phyloP scores from a whole-genome alignment of 2,888 invertebrate genomes.

The Platycheirus rosarum region DNA sequence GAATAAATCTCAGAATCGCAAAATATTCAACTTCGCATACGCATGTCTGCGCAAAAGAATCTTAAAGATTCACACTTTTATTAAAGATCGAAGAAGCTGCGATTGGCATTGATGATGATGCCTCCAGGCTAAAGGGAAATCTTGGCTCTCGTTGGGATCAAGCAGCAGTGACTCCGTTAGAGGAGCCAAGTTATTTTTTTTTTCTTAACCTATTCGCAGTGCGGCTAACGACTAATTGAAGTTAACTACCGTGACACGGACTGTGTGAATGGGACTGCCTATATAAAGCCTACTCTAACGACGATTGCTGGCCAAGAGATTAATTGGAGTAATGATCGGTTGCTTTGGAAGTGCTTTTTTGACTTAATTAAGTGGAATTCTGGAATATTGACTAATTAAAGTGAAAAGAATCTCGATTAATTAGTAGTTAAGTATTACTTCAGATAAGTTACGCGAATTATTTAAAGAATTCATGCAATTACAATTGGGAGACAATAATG shows the following conservation, averaged over 20 bases:
- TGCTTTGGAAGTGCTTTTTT: conserved; percentile 26
- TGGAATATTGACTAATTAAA: conserved; percentile 36
- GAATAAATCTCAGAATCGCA: conserved; percentile 33
- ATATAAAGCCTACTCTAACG: background rate
- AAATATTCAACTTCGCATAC: conserved; percentile 11
- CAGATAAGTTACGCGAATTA: too few species aligned
- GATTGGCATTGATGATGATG: conserved; percentile 20
- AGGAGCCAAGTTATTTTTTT: conserved; percentile 10
- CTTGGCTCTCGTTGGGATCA: conserved; percentile 22
- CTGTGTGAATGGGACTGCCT: conserved; percentile 57
- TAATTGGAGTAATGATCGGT: conserved; percentile 61
- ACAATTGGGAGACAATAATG: too few species aligned
- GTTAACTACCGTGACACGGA: conserved; percentile 44
- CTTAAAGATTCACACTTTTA: conserved; percentile 1
- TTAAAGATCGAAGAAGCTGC: background rate
- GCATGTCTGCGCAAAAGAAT: conserved; percentile 17
- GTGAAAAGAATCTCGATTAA: conserved; percentile 28
- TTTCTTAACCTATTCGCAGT: conserved; percentile 21
- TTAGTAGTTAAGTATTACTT: conserved; percentile 28
- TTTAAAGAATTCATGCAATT: too few species aligned
- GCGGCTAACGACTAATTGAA: conserved; percentile 49
- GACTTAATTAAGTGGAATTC: conserved; percentile 41
- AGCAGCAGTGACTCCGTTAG: conserved; percentile 53
- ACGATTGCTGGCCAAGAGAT: conserved; percentile 41
- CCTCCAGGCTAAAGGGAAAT: conserved; percentile 50